phyloP scores from a whole-genome alignment of 2,113 vertebrate species.

The Telmatochromis sp. region DNA sequence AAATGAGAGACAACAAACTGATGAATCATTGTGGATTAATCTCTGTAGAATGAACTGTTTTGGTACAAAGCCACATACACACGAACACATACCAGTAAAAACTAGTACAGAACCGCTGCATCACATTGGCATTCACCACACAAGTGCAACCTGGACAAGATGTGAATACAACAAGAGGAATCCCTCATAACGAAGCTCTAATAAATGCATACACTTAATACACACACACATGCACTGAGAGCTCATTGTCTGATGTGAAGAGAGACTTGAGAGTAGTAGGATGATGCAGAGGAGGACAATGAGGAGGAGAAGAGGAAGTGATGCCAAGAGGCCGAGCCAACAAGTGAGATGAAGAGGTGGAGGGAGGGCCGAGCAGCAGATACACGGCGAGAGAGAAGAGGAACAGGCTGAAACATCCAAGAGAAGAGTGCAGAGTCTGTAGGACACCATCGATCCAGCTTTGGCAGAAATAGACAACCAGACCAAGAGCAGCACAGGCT shows the following conservation, averaged over 20 bases:
- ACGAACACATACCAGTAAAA: neutral
- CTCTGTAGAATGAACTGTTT: neutral
- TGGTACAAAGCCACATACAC: neutral
- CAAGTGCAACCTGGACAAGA: constrained; percentile 18
- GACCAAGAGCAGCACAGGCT: constrained; percentile 16
- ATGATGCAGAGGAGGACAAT: constrained; percentile 22
- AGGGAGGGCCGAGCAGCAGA: neutral
- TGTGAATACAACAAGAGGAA: constrained; percentile 25
- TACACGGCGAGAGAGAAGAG: neutral
- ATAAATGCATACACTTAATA: neutral
- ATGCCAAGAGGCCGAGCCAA: constrained; percentile 15
- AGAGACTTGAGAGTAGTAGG: constrained; percentile 2
- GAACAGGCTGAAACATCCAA: constrained; percentile 26
- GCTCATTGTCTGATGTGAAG: constrained; percentile 4
- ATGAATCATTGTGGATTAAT: neutral
- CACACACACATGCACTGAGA: neutral
- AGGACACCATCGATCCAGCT: constrained; percentile 45
- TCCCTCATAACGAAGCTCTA: neutral
- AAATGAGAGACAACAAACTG: neutral
- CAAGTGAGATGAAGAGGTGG: neutral
- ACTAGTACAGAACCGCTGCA: neutral
- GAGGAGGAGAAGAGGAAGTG: constrained; percentile 5
- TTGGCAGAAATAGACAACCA: constrained; percentile 52
- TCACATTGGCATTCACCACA: constrained; percentile 33
- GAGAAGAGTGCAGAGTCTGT: constrained; percentile 25